These are phyloP conservation scores for Caenorhabditis doughertyi DNA, from an alignment of 2,888 invertebrate genomes.

Conservation along the genomic window DNA sequence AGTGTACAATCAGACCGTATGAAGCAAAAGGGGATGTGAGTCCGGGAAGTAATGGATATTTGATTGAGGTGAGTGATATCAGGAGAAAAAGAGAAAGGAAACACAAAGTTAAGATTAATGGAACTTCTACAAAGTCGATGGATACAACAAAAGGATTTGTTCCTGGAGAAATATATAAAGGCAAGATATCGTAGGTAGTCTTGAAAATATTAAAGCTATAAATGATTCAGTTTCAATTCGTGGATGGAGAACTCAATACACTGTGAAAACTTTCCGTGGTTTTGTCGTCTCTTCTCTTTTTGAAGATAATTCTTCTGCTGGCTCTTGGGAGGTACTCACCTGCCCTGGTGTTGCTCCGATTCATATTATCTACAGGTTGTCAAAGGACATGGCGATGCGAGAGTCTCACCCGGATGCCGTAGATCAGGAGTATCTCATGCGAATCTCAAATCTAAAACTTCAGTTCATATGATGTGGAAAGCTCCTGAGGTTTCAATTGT, in stretches of 20 bases:
- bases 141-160: slow-evolving; percentile 73
- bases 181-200: slow-evolving; percentile 3
- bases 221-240: slow-evolving; percentile 76
- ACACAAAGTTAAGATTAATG: slow-evolving; percentile 57
- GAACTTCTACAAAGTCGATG: slow-evolving; percentile 55
- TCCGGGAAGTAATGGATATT: slow-evolving; percentile 81
- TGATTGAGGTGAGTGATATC: slow-evolving; percentile 72
- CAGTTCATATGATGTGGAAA: slow-evolving; percentile 79
- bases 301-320: slow-evolving; percentile 76
- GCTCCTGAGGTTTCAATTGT: slow-evolving; percentile 76
- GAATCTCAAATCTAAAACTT: slow-evolving; percentile 81
- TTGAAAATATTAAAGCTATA: too few species aligned
- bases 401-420: slow-evolving; percentile 81
- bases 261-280: slow-evolving; percentile 83
- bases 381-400: slow-evolving; percentile 76
- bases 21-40: slow-evolving; percentile 74
- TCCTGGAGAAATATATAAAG: slow-evolving; percentile 79
- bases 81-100: slow-evolving; percentile 4
- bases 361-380: slow-evolving; percentile 43
- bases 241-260: slow-evolving; percentile 81
- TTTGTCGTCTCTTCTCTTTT: slow-evolving; percentile 80
- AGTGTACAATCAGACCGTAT: slow-evolving; percentile 71
- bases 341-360: background rate
- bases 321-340: slow-evolving; percentile 77
- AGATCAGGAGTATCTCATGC: slow-evolving; percentile 79